phyloP scores from a whole-genome alignment of 2,113 vertebrate genomes.

The Dicaeum eximium region DNA sequence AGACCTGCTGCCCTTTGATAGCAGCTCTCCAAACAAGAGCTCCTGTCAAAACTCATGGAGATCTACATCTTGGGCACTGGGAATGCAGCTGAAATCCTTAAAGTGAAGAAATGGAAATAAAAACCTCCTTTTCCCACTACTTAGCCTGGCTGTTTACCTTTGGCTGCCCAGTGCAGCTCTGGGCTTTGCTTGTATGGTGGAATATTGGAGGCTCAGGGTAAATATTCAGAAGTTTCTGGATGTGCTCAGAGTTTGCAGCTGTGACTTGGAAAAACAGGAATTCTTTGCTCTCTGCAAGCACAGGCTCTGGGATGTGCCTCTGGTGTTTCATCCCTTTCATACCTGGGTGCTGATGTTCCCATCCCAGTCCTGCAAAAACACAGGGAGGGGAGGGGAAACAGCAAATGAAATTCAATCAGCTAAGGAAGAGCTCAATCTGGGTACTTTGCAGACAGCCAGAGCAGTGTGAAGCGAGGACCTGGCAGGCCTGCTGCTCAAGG shows the following conservation, averaged over 20 bases:
- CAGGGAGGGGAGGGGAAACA: not conserved
- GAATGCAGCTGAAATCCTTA: not conserved
- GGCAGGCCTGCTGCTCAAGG: not conserved
- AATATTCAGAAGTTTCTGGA: not conserved
- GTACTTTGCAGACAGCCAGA: not conserved
- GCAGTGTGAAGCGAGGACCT: rapidly evolving
- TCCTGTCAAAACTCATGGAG: not conserved
- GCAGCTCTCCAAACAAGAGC: not conserved
- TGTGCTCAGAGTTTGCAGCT: not conserved
- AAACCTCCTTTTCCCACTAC: rapidly evolving
- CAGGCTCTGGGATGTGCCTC: not conserved
- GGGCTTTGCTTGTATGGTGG: not conserved
- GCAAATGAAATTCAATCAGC: not conserved
- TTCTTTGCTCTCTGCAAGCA: not conserved
- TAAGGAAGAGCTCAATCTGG: rapidly evolving
- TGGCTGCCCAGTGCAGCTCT: not conserved
- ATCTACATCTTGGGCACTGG: not conserved
- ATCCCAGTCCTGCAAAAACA: not conserved
- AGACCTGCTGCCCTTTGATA: conserved; percentile 9
- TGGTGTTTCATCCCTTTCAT: not conserved
- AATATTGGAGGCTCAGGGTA: not conserved
- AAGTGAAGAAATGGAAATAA: not conserved
- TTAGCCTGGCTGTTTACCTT: not conserved
- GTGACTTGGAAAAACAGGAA: not conserved
- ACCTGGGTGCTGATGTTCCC: not conserved